Evolutionary conservation across 2,888 invertebrate species (phyloP), one percentile per base, ranked within the genome.

Genomic region (Netelia inedita): DNA sequence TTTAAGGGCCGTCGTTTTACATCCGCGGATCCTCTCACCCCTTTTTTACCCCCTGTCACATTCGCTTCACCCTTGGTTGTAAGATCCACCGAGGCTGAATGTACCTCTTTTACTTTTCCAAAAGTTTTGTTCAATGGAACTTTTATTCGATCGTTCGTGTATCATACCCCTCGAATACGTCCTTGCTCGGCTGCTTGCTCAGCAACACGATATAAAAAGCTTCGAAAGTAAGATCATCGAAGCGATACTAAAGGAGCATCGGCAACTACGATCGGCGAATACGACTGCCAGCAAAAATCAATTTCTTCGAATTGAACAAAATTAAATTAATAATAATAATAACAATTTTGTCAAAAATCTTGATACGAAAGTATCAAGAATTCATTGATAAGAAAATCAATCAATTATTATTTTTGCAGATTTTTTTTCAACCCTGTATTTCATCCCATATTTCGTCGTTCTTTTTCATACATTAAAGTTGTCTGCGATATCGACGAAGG

Each of bases 81-180:
- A 28, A 28, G 46, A 69, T 59, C 69, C 43, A 71, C 69, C 65
- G 81, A 65, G 59, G 71, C 78, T 73, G 50, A n/a, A 10, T 43
- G n/a, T 43, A 11, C 35, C 63, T 63, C 41, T 69, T 57, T 65
- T 65, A 78, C 57, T 73, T 76, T 69, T 68, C 23, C 16, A 8
- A 43, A 65, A 85, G 74, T 85, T 74, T 82, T 50, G 10, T 19
- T 16, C 74, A 16, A 73, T 41, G 14, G 41, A 66, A 75, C 79
- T 85, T 82, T 75, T 66, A 68, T 55, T 76, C 66, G 61, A 61
- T 73, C 76, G 59, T 72, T 82, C 35, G 10, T 65, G 72, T 65
- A 55, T 79, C 63, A 65, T 74, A 53, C 43, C 19, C 35, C 53
- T 75, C 16, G 63, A 11, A 63, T 41, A 59, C 14, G 2, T 11